Conservation (phyloP, 1,140 invertebrate genomes). For the Tribolium castaneum region DNA sequence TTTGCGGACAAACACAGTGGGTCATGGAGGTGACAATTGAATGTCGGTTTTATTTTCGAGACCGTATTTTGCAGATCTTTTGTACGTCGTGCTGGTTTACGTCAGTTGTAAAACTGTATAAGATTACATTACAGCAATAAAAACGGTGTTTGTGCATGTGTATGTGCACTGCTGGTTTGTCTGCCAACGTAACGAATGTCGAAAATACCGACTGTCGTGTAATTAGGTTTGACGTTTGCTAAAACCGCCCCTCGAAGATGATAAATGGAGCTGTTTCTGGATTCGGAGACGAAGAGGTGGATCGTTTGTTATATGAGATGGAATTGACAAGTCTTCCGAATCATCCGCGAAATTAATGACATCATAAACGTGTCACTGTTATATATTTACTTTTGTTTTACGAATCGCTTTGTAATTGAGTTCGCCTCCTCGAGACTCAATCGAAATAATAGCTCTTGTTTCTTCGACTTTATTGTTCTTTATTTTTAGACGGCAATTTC, state of each 20-base stretch:
- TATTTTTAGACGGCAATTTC: slow-evolving; percentile 22
- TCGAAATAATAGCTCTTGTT: slow-evolving; percentile 16
- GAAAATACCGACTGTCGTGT: slow-evolving; percentile 22
- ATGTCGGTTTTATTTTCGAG: slow-evolving; percentile 41
- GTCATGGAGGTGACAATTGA: slow-evolving; percentile 47
- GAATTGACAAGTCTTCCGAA: slow-evolving; percentile 17
- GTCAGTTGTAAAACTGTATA: slow-evolving; percentile 26
- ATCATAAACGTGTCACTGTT: slow-evolving; percentile 30
- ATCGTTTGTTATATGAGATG: slow-evolving; percentile 1
- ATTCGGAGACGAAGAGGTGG: slow-evolving; percentile 6
- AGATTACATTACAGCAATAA: slow-evolving; percentile 32
- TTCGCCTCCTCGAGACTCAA: slow-evolving; percentile 29
- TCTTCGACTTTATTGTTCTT: slow-evolving; percentile 11
- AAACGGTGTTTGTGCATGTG: slow-evolving; percentile 13
- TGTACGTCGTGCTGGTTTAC: slow-evolving; percentile 10
- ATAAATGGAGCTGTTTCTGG: slow-evolving; percentile 4
- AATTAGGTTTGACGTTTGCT: slow-evolving; percentile 25
- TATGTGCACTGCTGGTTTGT: not conserved
- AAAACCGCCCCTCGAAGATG: not conserved
- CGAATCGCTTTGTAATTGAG: slow-evolving; percentile 26
- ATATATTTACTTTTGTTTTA: slow-evolving; percentile 29
- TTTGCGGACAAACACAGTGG: slow-evolving; percentile 48
- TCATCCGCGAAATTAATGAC: slow-evolving; percentile 29
- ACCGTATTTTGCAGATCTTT: slow-evolving; percentile 32
- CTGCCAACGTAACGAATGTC: slow-evolving; percentile 19